Percentiles rank a stretch among this genome's conserved stretches.
Evolutionary conservation across 2,113 vertebrate species (phyloP).

Genomic region (Aphyosemion australe): DNA sequence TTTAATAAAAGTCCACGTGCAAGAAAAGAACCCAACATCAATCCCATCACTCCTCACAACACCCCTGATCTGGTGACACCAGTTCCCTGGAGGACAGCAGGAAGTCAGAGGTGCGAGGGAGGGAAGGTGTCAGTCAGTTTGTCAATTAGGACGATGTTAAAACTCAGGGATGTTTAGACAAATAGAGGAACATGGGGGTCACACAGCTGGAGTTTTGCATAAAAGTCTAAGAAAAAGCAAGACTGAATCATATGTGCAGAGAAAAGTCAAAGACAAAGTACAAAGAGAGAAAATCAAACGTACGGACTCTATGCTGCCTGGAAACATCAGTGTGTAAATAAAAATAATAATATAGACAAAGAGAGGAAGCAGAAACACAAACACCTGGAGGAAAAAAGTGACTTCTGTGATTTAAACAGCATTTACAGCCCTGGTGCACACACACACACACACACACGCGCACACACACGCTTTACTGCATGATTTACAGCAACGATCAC

Average conservation of each 20-base stretch:
- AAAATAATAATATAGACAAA: slow-evolving; percentile 41
- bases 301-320: slow-evolving; percentile 42
- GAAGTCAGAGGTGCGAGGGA: slow-evolving; percentile 5
- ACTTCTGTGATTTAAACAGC: slow-evolving; percentile 23
- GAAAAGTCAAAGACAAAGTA: too few species aligned
- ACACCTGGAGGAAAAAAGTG: slow-evolving; percentile 28
- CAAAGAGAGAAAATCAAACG: too few species aligned
- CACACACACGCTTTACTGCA: slow-evolving; percentile 20
- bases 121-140: slow-evolving; percentile 44
- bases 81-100: slow-evolving; percentile 31
- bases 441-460: background rate
- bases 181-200: slow-evolving; percentile 12
- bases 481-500: slow-evolving; percentile 63
- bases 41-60: slow-evolving; percentile 44
- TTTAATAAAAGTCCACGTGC: slow-evolving; percentile 47
- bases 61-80: slow-evolving; percentile 49
- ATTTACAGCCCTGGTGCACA: background rate
- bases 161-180: slow-evolving; percentile 29
- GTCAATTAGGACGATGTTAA: slow-evolving; percentile 59
- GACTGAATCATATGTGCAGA: too few species aligned
- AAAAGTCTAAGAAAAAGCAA: too few species aligned
- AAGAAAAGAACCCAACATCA: slow-evolving; percentile 33
- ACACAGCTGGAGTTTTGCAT: slow-evolving; percentile 17
- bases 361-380: slow-evolving; percentile 25
- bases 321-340: slow-evolving; percentile 53